Evolutionary conservation across 2,888 invertebrate genomes (phyloP), one percentile per base, ranked within the genome.

Genomic region (Callinectes sapidus): DNA sequence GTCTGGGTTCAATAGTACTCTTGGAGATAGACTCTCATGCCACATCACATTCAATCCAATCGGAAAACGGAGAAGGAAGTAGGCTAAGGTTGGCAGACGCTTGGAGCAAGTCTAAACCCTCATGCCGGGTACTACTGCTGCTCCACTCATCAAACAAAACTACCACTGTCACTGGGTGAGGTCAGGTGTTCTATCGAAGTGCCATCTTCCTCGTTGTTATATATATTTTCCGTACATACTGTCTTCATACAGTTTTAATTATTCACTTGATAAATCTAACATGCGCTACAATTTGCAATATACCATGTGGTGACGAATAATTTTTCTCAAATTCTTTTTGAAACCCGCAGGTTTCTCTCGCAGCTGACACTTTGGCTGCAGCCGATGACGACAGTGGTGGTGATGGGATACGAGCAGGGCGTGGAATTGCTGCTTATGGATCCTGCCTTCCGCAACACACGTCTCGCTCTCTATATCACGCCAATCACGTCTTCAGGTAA

Each of bases 71-170:
- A n/a, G 71, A 71, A 10, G 28, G n/a, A n/a, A 71, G 23, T 71
- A 71, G 28, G 23, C 28, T 71, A 71, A 3, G 71, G 71, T n/a
- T 71, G 71, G 28, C 8, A n/a, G 81, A 81, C 10, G 81, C 35
- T 2, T 81, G 81, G 81, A 81, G 81, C 35, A 81, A 81, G 16
- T 35, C 81, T 35, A 81, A 81, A 32, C 81, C 81, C 35, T 81
- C 81, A 14, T 81, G 81, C 35, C 81, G 81, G 32, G 81, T 81
- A 3, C 16, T 81, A 35, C 81, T 81, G 81, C 32, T 81, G 14
- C 32, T 32, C 81, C 18, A 81, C 81, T 28, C 81, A 16, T 10
- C 10, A 13, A 10, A 16, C 35, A 81, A 35, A 14, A 81, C 16
- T 16, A 16, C 81, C 35, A 13, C 14, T 2, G 32, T 77, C 77